These are phyloP conservation scores for Smutsia gigantea DNA, from an alignment of 2,797 vertebrate species.

Conservation along the genomic window DNA sequence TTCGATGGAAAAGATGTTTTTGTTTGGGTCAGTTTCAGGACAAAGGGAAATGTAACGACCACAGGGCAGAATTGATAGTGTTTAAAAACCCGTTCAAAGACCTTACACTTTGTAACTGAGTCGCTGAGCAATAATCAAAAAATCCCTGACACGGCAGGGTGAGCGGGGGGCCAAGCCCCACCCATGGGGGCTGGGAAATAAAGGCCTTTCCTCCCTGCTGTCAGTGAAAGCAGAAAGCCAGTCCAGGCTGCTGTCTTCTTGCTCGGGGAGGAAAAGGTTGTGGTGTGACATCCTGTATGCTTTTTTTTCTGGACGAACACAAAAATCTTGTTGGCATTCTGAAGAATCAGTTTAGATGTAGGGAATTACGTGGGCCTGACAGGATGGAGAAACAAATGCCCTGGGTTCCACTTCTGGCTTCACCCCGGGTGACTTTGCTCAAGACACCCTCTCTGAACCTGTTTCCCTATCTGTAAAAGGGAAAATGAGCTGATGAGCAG, in stretches of 20 bases:
- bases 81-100: conserved; percentile 81
- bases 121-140: conserved; percentile 76
- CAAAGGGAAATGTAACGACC: conserved; percentile 71
- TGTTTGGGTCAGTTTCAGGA: background rate
- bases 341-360: background rate
- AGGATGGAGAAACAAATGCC: background rate
- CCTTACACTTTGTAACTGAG: conserved; percentile 71
- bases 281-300: background rate
- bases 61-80: conserved; percentile 78
- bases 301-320: background rate
- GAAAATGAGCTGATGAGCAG: background rate
- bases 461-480: background rate
- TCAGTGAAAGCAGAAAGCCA: background rate
- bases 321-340: background rate
- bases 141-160: conserved; percentile 81
- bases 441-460: background rate
- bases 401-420: background rate
- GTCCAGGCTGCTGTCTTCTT: background rate
- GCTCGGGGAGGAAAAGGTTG: background rate
- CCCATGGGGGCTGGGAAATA: background rate
- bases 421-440: background rate
- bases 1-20: conserved; percentile 82
- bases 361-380: background rate
- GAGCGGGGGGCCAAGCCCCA: conserved; percentile 73
- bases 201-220: background rate